phyloP scores from a whole-genome alignment of 2,888 invertebrate genomes.

The Rhodophaea formosa region DNA sequence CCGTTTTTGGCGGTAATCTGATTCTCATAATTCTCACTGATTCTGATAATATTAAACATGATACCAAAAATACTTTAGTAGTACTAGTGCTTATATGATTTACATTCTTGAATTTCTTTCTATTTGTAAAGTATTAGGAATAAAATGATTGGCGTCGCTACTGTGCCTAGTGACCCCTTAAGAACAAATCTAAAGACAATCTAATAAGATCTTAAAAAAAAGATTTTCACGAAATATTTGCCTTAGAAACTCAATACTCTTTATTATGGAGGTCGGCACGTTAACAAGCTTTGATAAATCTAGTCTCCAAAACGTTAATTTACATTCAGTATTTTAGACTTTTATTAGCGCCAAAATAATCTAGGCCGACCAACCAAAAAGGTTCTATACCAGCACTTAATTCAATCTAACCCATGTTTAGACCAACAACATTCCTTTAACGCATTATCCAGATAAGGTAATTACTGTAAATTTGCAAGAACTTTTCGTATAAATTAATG shows the following conservation, averaged over 20 bases:
- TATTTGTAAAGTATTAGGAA: too few relatives aligned
- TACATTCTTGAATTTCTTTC: too few relatives aligned
- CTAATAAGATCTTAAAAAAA: not conserved
- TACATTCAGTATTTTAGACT: not conserved
- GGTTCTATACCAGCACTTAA: constrained; percentile 5
- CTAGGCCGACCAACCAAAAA: constrained; percentile 5
- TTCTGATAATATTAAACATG: too few relatives aligned
- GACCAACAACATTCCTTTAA: constrained; percentile 28
- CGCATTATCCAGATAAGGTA: constrained; percentile 24
- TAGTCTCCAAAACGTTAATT: not conserved
- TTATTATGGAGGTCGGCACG: not conserved
- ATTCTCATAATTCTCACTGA: too few relatives aligned
- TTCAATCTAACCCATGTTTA: constrained; percentile 26
- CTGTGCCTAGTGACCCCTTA: too few relatives aligned
- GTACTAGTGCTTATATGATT: too few relatives aligned
- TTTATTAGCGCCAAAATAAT: constrained; percentile 5
- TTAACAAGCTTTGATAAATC: not conserved
- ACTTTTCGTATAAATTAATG: constrained; percentile 27
- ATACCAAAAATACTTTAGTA: too few relatives aligned
- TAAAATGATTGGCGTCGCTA: too few relatives aligned
- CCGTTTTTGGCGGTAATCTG: too few relatives aligned
- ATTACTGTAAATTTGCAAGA: constrained; percentile 25
- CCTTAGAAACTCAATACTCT: not conserved
- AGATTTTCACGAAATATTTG: not conserved
- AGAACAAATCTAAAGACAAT: too few relatives aligned